Evolutionary conservation across 2,888 invertebrate species (phyloP).

Genomic region (Villa cingulata): DNA sequence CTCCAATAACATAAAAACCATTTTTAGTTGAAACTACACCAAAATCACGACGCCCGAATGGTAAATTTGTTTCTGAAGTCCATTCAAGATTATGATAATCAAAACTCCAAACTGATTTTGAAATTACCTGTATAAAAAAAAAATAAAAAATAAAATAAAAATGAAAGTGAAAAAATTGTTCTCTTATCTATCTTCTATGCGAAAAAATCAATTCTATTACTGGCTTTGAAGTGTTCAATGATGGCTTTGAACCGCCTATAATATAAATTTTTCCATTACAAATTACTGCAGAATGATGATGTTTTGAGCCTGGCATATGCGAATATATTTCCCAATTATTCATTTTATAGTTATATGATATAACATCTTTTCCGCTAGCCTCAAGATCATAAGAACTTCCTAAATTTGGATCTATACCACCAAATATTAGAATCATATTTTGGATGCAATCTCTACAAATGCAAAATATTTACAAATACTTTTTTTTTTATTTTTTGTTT

Average conservation of each 20-base stretch:
- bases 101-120: constrained; percentile 54
- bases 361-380: constrained; percentile 44
- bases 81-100: constrained; percentile 50
- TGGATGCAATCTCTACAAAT: not conserved
- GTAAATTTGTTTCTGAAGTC: constrained; percentile 48
- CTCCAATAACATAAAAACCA: constrained; percentile 57
- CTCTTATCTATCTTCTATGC: not conserved
- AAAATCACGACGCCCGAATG: constrained; percentile 51
- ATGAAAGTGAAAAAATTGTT: not conserved
- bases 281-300: constrained; percentile 53
- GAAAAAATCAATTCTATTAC: not conserved
- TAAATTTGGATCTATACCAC: constrained; percentile 52
- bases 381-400: constrained; percentile 40
- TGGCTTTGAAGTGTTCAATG: constrained; percentile 10
- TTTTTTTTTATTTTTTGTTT: too few species aligned
- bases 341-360: constrained; percentile 43
- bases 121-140: not conserved
- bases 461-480: too few species aligned
- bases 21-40: constrained; percentile 51
- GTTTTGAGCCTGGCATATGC: constrained; percentile 53
- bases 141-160: not conserved
- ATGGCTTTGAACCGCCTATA: constrained; percentile 41
- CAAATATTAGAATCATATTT: constrained; percentile 44
- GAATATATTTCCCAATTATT: constrained; percentile 55
- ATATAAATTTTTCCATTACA: constrained; percentile 51